Percentiles rank a stretch among this genome's conserved stretches.
Conservation (phyloP, 1,140 invertebrate genomes). For the Scaptomyza hsui region DNA sequence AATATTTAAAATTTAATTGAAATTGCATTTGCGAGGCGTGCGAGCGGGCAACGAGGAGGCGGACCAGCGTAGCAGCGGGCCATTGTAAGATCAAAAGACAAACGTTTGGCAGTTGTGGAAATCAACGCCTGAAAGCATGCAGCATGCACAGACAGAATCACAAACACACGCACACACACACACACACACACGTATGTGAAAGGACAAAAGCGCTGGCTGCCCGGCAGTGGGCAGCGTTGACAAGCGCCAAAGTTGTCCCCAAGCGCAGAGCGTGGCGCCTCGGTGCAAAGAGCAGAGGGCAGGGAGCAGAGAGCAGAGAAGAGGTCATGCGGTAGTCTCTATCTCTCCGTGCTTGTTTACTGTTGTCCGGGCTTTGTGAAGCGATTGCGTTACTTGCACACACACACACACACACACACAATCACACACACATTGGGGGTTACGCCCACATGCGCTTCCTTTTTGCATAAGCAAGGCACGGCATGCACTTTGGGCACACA, state of each 20-base stretch:
- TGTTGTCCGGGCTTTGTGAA: slow-evolving; percentile 55
- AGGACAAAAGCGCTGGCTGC: slow-evolving; percentile 40
- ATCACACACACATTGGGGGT: background rate
- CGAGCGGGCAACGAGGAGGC: background rate
- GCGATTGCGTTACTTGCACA: slow-evolving; percentile 41
- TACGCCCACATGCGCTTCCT: slow-evolving; percentile 50
- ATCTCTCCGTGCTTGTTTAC: slow-evolving; percentile 64
- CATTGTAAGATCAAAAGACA: slow-evolving; percentile 74
- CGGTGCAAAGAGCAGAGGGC: background rate
- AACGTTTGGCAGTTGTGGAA: slow-evolving; percentile 79
- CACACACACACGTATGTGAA: slow-evolving; percentile 9
- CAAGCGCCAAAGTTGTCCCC: slow-evolving; percentile 34
- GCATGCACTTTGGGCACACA: slow-evolving; percentile 55
- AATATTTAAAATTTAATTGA: slow-evolving; percentile 83
- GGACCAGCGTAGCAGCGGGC: slow-evolving; percentile 28
- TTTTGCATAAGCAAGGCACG: slow-evolving; percentile 55
- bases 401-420: slow-evolving; percentile 5
- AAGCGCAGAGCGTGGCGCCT: slow-evolving; percentile 2
- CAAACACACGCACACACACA: slow-evolving; percentile 12
- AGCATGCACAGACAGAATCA: slow-evolving; percentile 13
- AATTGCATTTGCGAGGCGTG: slow-evolving; percentile 64
- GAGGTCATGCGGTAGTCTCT: slow-evolving; percentile 28
- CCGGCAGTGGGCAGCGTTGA: slow-evolving; percentile 42
- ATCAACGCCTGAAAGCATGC: slow-evolving; percentile 71
- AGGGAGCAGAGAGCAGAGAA: background rate